Evolutionary conservation across 2,113 vertebrate species (phyloP), one percentile per base, ranked within the genome.

Genomic region (Amblyornis subalaris): DNA sequence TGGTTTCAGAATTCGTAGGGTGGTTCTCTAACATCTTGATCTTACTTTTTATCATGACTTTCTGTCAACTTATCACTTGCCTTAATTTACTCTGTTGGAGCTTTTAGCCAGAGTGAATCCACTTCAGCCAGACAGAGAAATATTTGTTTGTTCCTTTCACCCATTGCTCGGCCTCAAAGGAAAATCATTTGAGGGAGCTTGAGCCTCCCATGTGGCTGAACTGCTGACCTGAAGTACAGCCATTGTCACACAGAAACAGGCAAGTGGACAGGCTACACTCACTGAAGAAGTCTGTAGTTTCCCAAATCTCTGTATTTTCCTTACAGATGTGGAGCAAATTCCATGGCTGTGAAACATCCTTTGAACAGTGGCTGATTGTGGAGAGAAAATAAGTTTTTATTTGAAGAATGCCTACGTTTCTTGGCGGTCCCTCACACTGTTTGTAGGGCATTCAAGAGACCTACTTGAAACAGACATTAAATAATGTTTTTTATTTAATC

Each of bases 401-500:
- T 84, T 0, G 0, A 85, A 64, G 53, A 90, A 84, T 50, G 23
- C 64, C 64, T 55, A 40, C n/a, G 38, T 82, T 69, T 64, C 51
- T 80, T 77, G 60, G 22, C 6, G 0, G 13, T 78, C 11, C 23
- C 65, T 77, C 4, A 2, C 28, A 24, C 25, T 12, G 67, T 77
- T 87, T 92, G 45, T 55, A 86, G 44, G 51, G 44, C 35, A 23
- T 77, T 93, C 28, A 62, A 67, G 70, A 70, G 36, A 24, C 72
- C 89, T 62, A 18, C 44, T 88, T 81, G 45, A 91, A 90, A 81
- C 40, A 55, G 78, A 36, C 25, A 2, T 92, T 90, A 89, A 89
- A 89, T 84, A 76, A 72, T 60, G 53, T 22, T 91, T 96, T 91
- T 89, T 87, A 84, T 89, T 87, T 90, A 86, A 95, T 83, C 66